Evolutionary conservation across 2,888 invertebrate species (phyloP).

Genomic region (Linhomoeus sp.): DNA sequence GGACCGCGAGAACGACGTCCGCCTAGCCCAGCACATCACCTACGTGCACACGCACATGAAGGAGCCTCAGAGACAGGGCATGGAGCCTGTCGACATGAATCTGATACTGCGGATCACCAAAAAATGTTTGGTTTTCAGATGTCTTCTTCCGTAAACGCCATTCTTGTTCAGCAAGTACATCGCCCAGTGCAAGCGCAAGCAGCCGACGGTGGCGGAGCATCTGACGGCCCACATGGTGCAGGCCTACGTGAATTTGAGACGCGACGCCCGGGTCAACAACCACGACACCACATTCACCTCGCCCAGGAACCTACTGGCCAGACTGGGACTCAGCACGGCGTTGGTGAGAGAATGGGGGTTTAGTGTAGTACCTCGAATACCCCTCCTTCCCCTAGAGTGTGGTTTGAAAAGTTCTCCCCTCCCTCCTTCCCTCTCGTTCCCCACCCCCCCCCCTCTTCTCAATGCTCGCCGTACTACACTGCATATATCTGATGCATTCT

Average conservation of each 20-base stretch:
- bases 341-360: slow-evolving; percentile 49
- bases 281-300: slow-evolving; percentile 83
- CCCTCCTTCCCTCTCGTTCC: too few relatives aligned
- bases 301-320: slow-evolving; percentile 75
- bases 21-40: slow-evolving; percentile 86
- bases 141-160: neutral
- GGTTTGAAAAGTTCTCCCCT: too few relatives aligned
- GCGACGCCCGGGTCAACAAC: slow-evolving; percentile 68
- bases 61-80: slow-evolving; percentile 51
- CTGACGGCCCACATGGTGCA: slow-evolving; percentile 66
- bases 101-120: neutral
- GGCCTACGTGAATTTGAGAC: slow-evolving; percentile 41
- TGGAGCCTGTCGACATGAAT: slow-evolving; percentile 35
- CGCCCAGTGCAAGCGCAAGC: slow-evolving; percentile 64
- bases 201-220: slow-evolving; percentile 64
- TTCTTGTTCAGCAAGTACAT: slow-evolving; percentile 42
- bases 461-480: too few relatives aligned
- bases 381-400: too few relatives aligned
- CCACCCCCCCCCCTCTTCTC: too few relatives aligned
- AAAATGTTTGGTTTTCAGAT: too few relatives aligned
- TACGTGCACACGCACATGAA: slow-evolving; percentile 79
- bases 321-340: slow-evolving; percentile 75
- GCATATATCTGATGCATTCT: too few relatives aligned
- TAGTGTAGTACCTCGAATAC: too few relatives aligned
- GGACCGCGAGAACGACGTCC: slow-evolving; percentile 45